Base-by-base conservation (phyloP, 2,888 invertebrate genomes). In the Xestia c-nigrum region DNA sequence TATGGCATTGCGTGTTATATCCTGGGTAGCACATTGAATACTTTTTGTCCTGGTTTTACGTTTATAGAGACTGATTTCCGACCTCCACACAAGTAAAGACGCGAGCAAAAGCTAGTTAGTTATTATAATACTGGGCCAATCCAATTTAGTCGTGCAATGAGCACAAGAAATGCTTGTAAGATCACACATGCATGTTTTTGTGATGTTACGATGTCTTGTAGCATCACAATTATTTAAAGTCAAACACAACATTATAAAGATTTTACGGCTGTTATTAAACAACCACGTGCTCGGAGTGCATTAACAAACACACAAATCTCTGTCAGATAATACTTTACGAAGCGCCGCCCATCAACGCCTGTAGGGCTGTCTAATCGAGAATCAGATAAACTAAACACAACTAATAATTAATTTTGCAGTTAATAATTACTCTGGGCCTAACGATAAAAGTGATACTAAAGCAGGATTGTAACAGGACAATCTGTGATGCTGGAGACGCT, bases 221-320 rank as follows among this genome's bases (percentile, higher is more conserved):
- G 12, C 14, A 73, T 65, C 14, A 81, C 14, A 74, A 57, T 50
- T 57, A 68, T 50, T 65, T 40, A 7, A 75, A 64, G 57, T 69
- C 24, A 65, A n/a, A 59, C 38, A 68, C 38, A 81, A 38, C 50
- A 69, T 40, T 31, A 65, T 0, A 78, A 46, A 16, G 46, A 40
- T 70, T 79, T 57, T 67, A 73, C 40, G 66, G 50, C 21, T 10
- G 74, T 57, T 52, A 77, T 65, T 46, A 77, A 69, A 77, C 47
- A 65, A 81, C 81, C 77, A 77, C 77, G 72, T 74, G 78, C 72
- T 77, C 55, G 0, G 12, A 47, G 46, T 69, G 63, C 74, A 79
- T 84, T 79, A 76, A 75, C 61, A 65, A 71, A 86, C 69, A 79
- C 73, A 74, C 76, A 71, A 86, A 86, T 84, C 86, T 66, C 69